Evolutionary conservation across 2,113 vertebrate species (phyloP), one percentile per base, ranked within the genome.

Genomic region (Gambusia affinis): DNA sequence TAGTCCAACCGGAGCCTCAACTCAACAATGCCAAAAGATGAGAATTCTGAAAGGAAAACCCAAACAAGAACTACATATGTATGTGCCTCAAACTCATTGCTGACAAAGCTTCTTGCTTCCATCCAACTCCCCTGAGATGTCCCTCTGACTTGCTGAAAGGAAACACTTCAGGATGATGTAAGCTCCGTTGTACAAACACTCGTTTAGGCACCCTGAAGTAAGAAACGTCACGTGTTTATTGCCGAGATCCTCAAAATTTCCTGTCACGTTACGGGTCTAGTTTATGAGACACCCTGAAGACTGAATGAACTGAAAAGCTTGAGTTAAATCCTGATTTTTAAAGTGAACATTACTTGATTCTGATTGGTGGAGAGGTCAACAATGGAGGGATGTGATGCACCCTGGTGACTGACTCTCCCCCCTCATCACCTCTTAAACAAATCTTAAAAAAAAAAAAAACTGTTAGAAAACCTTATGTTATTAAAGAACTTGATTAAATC

Each of bases 361-460:
- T 44, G 35, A 63, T 28, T 63, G 70, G 35, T 24, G 17, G 37
- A 72, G 27, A 22, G 3, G 1, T n/a, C 3, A 73, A 73, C 61
- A 73, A 64, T 73, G 61, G 19, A 64, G 12, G 61, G 61, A 64
- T 42, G 72, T 75, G 78, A 74, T 67, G 66, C 12, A 33, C 30
- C 31, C 3, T 4, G 4, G 60, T 15, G 35, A 17, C 19, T 30
- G 57, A 44, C 27, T 60, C 39, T 17, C 8, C 65, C 62, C 27
- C 60, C 31, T 33, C 73, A 12, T 47, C 76, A 12, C n/a, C 22
- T 61, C 67, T 29, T 7, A 24, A 37, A 74, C 60, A 74, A 1
- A 14, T 4, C 1, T 44, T 47, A 39, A 44, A 35, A 39, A 19
- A 65, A 64, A 24, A 42, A 19, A 28, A 35, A 35, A 35, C 33